Conservation (phyloP, 2,888 invertebrate species). For the Lomographa bimaculata region DNA sequence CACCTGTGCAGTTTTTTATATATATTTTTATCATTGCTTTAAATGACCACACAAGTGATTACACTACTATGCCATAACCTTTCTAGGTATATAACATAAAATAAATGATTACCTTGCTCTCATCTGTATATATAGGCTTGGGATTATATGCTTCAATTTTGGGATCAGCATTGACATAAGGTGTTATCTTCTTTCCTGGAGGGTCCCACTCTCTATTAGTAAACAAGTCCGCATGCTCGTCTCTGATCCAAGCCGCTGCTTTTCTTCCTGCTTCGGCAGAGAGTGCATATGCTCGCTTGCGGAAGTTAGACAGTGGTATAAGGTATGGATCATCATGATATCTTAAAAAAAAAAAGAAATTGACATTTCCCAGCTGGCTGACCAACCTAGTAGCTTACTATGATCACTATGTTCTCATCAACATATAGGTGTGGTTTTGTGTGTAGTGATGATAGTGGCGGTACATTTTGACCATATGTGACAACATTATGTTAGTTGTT, state of each 20-base stretch:
- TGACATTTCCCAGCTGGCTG: no score
- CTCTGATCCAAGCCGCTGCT: slow-evolving; percentile 92
- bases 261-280: slow-evolving; percentile 94
- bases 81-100: no score
- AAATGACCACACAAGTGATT: no score
- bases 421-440: no score
- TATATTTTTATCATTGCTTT: no score
- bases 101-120: slow-evolving; percentile 80
- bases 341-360: slow-evolving; percentile 46
- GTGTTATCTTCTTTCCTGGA: slow-evolving; percentile 75
- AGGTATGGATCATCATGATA: slow-evolving; percentile 96
- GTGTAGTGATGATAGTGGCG: no score
- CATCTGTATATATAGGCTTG: slow-evolving; percentile 86
- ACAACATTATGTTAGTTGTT: no score
- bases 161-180: slow-evolving; percentile 84
- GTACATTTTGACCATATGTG: no score
- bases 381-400: no score
- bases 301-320: slow-evolving; percentile 88
- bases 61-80: no score
- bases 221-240: slow-evolving; percentile 89
- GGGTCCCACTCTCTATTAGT: slow-evolving; percentile 86
- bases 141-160: slow-evolving; percentile 88
- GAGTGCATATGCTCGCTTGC: slow-evolving; percentile 88
- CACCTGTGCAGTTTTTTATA: no score
- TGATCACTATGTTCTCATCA: no score